Evolutionary conservation across 2,888 invertebrate genomes (phyloP), one percentile per base, ranked within the genome.

Genomic region (Thysanoteuthis rhombus): DNA sequence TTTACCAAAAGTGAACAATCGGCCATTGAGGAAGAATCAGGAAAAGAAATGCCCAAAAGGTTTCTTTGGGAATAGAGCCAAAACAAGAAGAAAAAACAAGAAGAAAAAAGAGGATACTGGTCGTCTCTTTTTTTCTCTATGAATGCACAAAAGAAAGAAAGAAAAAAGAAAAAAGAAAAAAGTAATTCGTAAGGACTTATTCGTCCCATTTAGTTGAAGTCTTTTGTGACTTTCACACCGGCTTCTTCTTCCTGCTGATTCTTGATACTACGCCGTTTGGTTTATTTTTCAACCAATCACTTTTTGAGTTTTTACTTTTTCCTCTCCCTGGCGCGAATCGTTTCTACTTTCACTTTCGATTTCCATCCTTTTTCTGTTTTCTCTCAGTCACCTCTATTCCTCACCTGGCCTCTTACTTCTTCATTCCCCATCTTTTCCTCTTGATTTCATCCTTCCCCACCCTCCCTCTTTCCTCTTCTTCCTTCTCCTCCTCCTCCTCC

Each of bases 1-100:
- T 75, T 75, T 75, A 75, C 75, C n/a, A 75, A 75, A 75, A n/a
- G 75, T 75, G 75, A 75, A 75, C 75, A 75, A 75, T 75, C 75
- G 75, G n/a, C 75, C 36, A 75, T 75, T 75, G 75, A 75, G n/a
- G n/a, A n/a, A 75, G 36, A 75, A 75, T 75, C n/a, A 12, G n/a
- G 75, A 75, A 75, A 75, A 75, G 75, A 75, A 75, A 75, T 75
- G n/a, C 75, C 75, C 75, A 75, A 75, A 75, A 75, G 75, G 75
- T 75, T 75, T 75, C 75, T 75, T 75, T 75, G n/a, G 75, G n/a
- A 75, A 75, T 75, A 75, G 75, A 75, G n/a, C 75, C 75, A 75
- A 75, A 25, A 75, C 10, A 75, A 75, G 36, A 75, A 36, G 12
- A 36, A n/a, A n/a, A 1, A n/a, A 25, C 10, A 12, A 4, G 12